Evolutionary conservation across 2,797 vertebrate genomes (phyloP).

Genomic region (Hipposideros larvatus): DNA sequence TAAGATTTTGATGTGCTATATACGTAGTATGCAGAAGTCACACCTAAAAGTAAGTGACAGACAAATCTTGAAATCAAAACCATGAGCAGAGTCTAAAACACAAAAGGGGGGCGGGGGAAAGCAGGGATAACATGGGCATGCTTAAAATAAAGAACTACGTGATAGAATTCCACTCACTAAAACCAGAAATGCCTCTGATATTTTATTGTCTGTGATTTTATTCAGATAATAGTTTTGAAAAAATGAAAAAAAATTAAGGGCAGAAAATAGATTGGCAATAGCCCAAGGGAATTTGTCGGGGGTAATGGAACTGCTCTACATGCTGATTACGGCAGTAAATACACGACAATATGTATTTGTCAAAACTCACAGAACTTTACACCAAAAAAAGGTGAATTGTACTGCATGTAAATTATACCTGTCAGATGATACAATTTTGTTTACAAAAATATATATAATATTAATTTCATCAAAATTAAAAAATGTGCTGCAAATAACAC

Average conservation of each 20-base stretch:
- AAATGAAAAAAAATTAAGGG: neutral
- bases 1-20: neutral
- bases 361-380: neutral
- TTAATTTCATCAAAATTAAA: neutral
- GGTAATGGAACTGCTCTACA: neutral
- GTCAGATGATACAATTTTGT: neutral
- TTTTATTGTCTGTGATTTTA: neutral
- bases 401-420: neutral
- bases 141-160: neutral
- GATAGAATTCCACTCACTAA: neutral
- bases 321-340: neutral
- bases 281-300: neutral
- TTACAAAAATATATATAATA: neutral
- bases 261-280: slow-evolving; percentile 7
- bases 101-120: neutral
- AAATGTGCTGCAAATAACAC: neutral
- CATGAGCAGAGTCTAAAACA: neutral
- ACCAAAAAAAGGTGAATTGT: neutral
- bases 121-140: neutral
- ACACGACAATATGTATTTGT: neutral
- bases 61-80: slow-evolving; percentile 12
- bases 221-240: slow-evolving; percentile 22
- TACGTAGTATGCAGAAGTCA: neutral
- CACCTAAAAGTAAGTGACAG: neutral
- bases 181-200: neutral